Conservation (phyloP, 2,888 invertebrate species). For the Trichogramma evanescens region DNA sequence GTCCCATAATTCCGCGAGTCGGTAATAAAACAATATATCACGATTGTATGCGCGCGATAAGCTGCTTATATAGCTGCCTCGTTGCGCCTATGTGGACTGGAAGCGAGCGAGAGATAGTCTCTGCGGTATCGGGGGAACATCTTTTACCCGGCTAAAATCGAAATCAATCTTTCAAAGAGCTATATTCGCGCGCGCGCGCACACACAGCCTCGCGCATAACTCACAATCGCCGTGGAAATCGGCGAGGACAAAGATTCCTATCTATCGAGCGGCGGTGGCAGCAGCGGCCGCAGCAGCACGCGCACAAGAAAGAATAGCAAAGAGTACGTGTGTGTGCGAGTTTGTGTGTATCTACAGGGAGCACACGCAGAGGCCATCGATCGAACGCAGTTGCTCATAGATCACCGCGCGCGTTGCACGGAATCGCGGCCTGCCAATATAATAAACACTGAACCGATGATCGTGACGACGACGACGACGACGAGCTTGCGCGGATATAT, state of each 20-base stretch:
- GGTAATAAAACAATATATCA: too few relatives aligned
- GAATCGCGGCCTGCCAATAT: conserved; percentile 11
- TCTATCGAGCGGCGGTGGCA: not conserved
- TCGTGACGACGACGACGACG: too few relatives aligned
- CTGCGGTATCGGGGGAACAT: too few relatives aligned
- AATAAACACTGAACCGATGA: not conserved
- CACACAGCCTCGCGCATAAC: conserved; percentile 2
- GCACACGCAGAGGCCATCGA: conserved; percentile 9
- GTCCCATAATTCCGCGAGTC: too few relatives aligned
- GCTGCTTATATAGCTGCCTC: too few relatives aligned
- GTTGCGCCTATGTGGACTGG: too few relatives aligned
- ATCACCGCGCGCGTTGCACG: conserved; percentile 18
- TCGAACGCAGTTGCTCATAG: conserved; percentile 24
- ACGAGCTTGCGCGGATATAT: too few relatives aligned
- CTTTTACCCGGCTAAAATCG: not conserved
- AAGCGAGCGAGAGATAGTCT: too few relatives aligned
- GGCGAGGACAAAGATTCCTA: conserved; percentile 19
- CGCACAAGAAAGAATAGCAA: conserved; percentile 11
- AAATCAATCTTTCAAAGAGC: conserved; percentile 17
- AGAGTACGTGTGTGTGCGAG: not conserved
- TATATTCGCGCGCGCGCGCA: not conserved
- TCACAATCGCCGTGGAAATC: not conserved
- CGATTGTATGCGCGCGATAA: too few relatives aligned
- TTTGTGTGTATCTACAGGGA: conserved; percentile 1
- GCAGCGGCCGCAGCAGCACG: not conserved